These are phyloP conservation scores for Salminus brasiliensis DNA, from an alignment of 2,113 vertebrate genomes.

Conservation along the genomic window DNA sequence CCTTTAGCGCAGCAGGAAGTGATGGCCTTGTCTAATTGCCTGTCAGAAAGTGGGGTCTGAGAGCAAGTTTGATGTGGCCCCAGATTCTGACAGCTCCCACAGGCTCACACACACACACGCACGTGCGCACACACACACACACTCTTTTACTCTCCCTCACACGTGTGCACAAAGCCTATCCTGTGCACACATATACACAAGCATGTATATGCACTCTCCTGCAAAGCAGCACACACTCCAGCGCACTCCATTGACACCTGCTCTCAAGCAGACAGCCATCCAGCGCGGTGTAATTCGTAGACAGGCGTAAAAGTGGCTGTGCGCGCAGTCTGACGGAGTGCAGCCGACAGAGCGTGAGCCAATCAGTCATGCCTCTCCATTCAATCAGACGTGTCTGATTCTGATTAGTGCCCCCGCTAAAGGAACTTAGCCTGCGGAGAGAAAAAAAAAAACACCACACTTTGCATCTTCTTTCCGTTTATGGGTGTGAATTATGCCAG, in stretches of 20 bases:
- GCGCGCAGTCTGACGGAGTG: slow-evolving; percentile 40
- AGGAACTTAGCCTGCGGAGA: slow-evolving; percentile 43
- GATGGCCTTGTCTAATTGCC: slow-evolving; percentile 55
- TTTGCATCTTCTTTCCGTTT: slow-evolving; percentile 51
- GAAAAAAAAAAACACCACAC: slow-evolving; percentile 38
- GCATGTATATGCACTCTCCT: neutral
- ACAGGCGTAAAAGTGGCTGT: slow-evolving; percentile 55
- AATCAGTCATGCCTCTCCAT: slow-evolving; percentile 60
- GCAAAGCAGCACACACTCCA: slow-evolving; percentile 27
- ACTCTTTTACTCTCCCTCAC: neutral
- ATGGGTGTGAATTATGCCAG: slow-evolving; percentile 48
- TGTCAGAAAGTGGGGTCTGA: slow-evolving; percentile 48
- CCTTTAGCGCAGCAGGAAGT: slow-evolving; percentile 53
- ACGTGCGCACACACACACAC: neutral
- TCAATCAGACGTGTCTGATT: slow-evolving; percentile 61
- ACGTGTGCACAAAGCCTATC: neutral
- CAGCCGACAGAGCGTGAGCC: slow-evolving; percentile 52
- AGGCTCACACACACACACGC: neutral
- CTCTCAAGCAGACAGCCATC: slow-evolving; percentile 43
- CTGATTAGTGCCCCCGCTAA: slow-evolving; percentile 53
- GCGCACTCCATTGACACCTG: slow-evolving; percentile 53
- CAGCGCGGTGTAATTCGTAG: slow-evolving; percentile 51
- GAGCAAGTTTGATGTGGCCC: slow-evolving; percentile 25
- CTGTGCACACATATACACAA: neutral
- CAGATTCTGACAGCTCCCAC: slow-evolving; percentile 25